Evolutionary conservation across 2,888 invertebrate species (phyloP).

Genomic region (Nephrotoma flavescens): DNA sequence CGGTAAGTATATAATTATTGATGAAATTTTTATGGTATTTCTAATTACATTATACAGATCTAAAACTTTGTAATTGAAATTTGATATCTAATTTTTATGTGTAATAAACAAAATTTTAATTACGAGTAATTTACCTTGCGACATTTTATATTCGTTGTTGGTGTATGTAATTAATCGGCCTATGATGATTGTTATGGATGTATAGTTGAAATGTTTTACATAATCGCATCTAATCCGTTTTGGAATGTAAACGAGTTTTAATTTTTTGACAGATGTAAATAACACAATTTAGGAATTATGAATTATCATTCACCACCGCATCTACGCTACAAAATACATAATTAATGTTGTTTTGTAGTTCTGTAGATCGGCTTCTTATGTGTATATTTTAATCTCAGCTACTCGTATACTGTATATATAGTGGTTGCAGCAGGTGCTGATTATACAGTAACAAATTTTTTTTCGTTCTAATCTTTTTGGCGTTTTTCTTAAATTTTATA

Average conservation of each 20-base stretch:
- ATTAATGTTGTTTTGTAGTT: background rate
- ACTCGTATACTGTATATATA: background rate
- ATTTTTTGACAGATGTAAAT: background rate
- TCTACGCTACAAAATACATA: background rate
- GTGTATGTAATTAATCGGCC: background rate
- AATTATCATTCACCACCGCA: background rate
- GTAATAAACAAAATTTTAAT: background rate
- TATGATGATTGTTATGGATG: no score
- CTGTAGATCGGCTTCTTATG: background rate
- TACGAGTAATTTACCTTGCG: background rate
- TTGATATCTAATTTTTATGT: background rate
- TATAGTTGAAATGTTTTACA: background rate
- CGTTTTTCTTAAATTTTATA: background rate
- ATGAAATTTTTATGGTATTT: background rate
- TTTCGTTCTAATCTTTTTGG: background rate
- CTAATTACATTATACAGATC: background rate
- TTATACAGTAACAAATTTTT: background rate
- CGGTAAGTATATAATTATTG: background rate
- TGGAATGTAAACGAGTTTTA: background rate
- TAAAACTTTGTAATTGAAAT: background rate
- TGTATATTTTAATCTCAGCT: background rate
- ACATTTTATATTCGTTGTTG: background rate
- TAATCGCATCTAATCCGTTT: background rate
- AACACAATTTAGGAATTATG: background rate
- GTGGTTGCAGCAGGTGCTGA: background rate